Conservation (phyloP, 2,113 vertebrate genomes). For the Pseudorasbora parva region DNA sequence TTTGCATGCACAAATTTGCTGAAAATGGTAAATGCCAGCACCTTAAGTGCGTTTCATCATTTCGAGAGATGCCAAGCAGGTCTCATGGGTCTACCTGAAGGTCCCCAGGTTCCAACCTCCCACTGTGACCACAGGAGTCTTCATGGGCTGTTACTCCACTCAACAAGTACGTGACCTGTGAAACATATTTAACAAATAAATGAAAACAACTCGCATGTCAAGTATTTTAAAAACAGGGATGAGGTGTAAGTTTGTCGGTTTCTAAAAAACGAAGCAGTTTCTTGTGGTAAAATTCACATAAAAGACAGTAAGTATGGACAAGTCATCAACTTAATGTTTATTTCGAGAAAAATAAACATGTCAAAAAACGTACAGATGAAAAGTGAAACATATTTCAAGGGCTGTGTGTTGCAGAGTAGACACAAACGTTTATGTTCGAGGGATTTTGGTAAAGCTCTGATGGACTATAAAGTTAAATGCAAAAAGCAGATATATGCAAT, state of each 20-base stretch:
- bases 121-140: conserved; percentile 79
- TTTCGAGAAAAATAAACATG: conserved; percentile 2
- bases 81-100: conserved; percentile 73
- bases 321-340: not conserved
- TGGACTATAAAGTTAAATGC: conserved; percentile 1
- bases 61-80: not conserved
- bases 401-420: not conserved
- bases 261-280: not conserved
- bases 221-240: not conserved
- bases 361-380: conserved; percentile 8
- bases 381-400: conserved; percentile 25
- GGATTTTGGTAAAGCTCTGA: conserved; percentile 9
- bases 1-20: not conserved
- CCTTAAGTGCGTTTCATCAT: not conserved
- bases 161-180: conserved; percentile 70
- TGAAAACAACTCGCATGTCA: not conserved
- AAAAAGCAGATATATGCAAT: not conserved
- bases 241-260: not conserved
- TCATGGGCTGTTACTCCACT: conserved; percentile 76
- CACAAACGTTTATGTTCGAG: not conserved
- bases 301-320: conserved; percentile 29
- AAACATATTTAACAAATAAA: not conserved
- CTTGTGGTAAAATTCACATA: not conserved
- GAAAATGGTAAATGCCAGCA: not conserved
- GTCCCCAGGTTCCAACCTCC: conserved; percentile 76